These are phyloP conservation scores for Plumapathes pennacea DNA, from an alignment of 92 coral and sea anemone species.

Conservation along the genomic window DNA sequence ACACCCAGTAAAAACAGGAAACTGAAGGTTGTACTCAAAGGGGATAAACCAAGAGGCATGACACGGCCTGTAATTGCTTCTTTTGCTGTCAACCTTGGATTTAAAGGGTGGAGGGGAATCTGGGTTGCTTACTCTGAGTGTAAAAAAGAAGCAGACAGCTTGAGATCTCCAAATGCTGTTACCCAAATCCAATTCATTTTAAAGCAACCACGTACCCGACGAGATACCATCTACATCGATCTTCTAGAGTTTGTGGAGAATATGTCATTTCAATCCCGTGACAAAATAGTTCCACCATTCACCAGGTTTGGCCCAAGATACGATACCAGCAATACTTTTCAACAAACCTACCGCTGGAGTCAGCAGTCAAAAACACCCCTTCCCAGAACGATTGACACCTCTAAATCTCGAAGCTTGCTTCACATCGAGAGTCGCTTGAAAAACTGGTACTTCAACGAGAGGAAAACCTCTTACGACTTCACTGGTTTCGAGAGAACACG, in stretches of 20 bases:
- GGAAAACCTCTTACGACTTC: conserved; percentile 18
- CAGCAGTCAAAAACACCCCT: conserved; percentile 1
- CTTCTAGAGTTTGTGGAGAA: conserved; percentile 13
- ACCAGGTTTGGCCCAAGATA: conserved; percentile 18
- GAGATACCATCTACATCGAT: conserved; percentile 41
- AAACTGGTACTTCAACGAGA: conserved; percentile 41
- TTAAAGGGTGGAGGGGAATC: conserved; percentile 52
- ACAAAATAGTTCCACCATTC: conserved; percentile 54
- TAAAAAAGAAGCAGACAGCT: neutral
- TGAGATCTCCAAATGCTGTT: neutral
- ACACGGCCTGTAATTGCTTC: neutral
- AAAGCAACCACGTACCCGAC: neutral
- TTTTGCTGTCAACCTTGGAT: conserved; percentile 13
- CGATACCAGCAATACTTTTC: conserved; percentile 30
- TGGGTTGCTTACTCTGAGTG: conserved; percentile 46
- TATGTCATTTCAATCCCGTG: conserved; percentile 48
- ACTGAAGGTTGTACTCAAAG: neutral
- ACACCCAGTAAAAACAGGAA: neutral
- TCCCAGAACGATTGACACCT: conserved; percentile 3
- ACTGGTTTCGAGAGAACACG: conserved; percentile 17
- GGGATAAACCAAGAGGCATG: neutral
- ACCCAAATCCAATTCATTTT: neutral
- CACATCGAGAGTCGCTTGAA: conserved; percentile 27
- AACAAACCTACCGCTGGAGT: conserved; percentile 60
- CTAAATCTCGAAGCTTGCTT: neutral